These are phyloP conservation scores for Ephestia elutella DNA, from an alignment of 1,140 invertebrate species.

Conservation along the genomic window DNA sequence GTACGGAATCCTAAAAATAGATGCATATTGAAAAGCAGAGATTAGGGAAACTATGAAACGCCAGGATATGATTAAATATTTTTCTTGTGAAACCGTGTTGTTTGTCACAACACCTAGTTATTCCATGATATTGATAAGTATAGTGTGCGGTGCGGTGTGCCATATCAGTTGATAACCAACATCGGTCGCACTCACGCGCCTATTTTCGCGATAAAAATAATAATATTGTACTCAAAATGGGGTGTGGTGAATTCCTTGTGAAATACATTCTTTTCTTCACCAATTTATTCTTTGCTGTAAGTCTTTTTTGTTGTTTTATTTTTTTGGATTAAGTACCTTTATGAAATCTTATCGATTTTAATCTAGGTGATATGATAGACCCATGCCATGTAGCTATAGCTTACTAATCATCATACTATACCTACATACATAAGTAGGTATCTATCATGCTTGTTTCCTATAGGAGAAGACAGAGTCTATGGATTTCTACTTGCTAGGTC, in stretches of 20 bases:
- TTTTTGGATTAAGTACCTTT: not conserved
- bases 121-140: not conserved
- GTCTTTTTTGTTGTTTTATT: constrained; percentile 21
- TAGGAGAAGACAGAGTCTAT: too few relatives aligned
- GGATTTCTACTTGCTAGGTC: too few relatives aligned
- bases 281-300: constrained; percentile 64
- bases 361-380: too few relatives aligned
- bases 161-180: constrained; percentile 7
- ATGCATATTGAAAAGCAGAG: too few relatives aligned
- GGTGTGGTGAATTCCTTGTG: constrained; percentile 63
- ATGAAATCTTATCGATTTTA: too few relatives aligned
- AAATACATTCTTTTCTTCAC: constrained; percentile 64
- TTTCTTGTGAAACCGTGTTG: not conserved
- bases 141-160: not conserved
- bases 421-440: too few relatives aligned
- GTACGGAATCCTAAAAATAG: too few relatives aligned
- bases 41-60: too few relatives aligned
- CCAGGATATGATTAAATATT: too few relatives aligned
- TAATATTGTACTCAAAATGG: constrained; percentile 38
- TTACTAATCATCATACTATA: too few relatives aligned
- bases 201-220: constrained; percentile 14
- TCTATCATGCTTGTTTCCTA: too few relatives aligned
- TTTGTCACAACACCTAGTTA: not conserved
- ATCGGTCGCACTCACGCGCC: not conserved
- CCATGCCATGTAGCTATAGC: too few relatives aligned